phyloP scores from a whole-genome alignment of 2,113 vertebrate genomes.

The Corapipo altera region DNA sequence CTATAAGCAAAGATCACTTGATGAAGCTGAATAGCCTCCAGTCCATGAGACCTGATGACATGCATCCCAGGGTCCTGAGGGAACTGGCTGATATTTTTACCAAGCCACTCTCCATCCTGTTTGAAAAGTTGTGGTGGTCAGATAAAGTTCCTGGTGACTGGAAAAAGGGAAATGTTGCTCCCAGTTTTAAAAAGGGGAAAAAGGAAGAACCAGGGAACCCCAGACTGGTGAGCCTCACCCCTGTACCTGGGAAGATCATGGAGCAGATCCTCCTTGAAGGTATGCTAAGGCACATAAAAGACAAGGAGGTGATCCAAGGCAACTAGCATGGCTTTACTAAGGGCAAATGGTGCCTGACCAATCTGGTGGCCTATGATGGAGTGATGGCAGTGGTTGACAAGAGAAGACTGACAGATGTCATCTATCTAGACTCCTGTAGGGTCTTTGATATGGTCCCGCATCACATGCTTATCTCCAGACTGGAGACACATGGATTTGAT shows the following conservation, averaged over 20 bases:
- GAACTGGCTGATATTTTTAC: neutral
- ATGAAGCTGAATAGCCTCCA: neutral
- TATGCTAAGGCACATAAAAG: neutral
- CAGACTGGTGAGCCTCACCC: neutral
- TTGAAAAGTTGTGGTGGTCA: neutral
- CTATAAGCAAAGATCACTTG: neutral
- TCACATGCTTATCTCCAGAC: neutral
- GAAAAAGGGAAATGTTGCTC: neutral
- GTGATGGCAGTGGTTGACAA: neutral
- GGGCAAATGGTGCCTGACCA: accelerated
- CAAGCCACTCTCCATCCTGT: neutral
- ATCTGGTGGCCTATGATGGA: too few species aligned
- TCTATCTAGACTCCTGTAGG: neutral
- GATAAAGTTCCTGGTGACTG: neutral
- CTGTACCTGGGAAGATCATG: neutral
- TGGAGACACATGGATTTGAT: neutral
- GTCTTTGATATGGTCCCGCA: accelerated
- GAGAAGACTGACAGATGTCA: neutral
- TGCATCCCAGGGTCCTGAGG: too few species aligned
- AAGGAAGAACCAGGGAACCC: neutral
- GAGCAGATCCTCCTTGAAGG: neutral
- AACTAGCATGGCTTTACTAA: neutral
- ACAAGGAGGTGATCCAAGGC: neutral
- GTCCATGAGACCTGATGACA: neutral
- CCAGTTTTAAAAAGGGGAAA: neutral